phyloP scores from a whole-genome alignment of 1,140 invertebrate species.

The Drosophila dunni region DNA sequence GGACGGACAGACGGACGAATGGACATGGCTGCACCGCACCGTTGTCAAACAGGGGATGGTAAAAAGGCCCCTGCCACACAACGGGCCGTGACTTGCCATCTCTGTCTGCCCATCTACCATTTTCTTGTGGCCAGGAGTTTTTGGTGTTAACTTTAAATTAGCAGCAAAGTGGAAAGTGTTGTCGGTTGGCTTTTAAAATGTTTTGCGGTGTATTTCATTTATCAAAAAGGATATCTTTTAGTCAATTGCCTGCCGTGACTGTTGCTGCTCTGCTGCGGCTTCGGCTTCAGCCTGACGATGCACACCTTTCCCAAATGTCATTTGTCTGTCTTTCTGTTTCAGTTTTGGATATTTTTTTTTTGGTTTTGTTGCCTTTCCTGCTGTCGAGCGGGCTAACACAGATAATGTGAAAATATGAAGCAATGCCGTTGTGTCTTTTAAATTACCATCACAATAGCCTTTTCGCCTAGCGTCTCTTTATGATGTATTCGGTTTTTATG shows the following conservation, averaged over 20 bases:
- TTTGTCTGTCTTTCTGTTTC: constrained; percentile 48
- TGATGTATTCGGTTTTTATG: constrained; percentile 17
- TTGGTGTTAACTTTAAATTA: constrained; percentile 82
- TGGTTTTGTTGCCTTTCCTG: background rate
- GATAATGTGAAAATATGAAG: constrained; percentile 34
- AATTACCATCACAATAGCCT: constrained; percentile 23
- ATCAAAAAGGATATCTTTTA: constrained; percentile 73
- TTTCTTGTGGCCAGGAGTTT: constrained; percentile 75
- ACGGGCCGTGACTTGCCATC: constrained; percentile 13
- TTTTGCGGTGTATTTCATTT: constrained; percentile 81
- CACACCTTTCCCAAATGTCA: constrained; percentile 57
- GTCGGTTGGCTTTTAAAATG: constrained; percentile 82
- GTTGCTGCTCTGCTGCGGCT: background rate
- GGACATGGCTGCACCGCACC: constrained; percentile 22
- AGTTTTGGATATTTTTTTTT: background rate
- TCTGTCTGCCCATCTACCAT: constrained; percentile 27
- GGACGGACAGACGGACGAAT: constrained; percentile 3
- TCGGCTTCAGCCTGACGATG: background rate
- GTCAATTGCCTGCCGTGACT: constrained; percentile 43
- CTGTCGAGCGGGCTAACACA: background rate
- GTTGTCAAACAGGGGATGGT: constrained; percentile 13
- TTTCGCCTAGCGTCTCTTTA: constrained; percentile 3
- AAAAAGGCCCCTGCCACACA: too few species aligned
- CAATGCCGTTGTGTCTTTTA: constrained; percentile 14
- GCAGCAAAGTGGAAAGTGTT: constrained; percentile 82